Base-by-base conservation (phyloP, 2,888 invertebrate species). In the Drosophila quasianomalipes region DNA sequence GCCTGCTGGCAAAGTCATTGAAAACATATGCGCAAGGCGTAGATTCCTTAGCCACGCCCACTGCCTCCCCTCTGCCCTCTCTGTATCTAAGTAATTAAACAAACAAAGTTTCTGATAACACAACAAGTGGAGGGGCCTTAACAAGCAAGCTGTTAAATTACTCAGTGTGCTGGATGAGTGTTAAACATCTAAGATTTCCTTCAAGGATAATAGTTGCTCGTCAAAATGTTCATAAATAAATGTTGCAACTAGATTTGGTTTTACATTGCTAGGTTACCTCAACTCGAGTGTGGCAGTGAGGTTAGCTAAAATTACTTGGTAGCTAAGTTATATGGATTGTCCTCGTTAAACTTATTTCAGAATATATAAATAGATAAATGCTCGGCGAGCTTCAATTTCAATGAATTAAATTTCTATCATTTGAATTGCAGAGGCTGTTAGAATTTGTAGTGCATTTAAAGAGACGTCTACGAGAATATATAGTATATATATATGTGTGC, bases 71-170 rank as follows among this genome's bases (percentile, higher is more conserved):
- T 16, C n/a, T 10, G 4, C 16, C 2, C 22, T 4, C n/a, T 16
- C 19, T 6, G 55, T 82, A 54, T 70, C 69, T 74, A 79, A 82
- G 85, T 89, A 85, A 85, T 85, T 85, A 85, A 82, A 81, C 47
- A 69, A 66, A 72, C 81, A 85, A 82, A 87, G 85, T 85, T 85
- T 85, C 81, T 73, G 76, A 74, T 87, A 83, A 72, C 83, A 89
- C 52, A 61, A 57, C 55, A 65, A 70, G 51, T 68, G 47, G 26
- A 54, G 1, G 28, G 64, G 66, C 59, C 76, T 59, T 69, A 81
- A 84, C 80, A 82, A 83, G 74, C 65, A 63, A 57, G 39, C 57
- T 39, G 73, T 66, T 47, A 81, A 89, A 79, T 72, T 74, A 14
- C 39, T n/a, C 10, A 9, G 26, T 19, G n/a, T 22, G n/a, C 41